phyloP scores from a whole-genome alignment of 2,797 vertebrate species.

The Varecia variegata region DNA sequence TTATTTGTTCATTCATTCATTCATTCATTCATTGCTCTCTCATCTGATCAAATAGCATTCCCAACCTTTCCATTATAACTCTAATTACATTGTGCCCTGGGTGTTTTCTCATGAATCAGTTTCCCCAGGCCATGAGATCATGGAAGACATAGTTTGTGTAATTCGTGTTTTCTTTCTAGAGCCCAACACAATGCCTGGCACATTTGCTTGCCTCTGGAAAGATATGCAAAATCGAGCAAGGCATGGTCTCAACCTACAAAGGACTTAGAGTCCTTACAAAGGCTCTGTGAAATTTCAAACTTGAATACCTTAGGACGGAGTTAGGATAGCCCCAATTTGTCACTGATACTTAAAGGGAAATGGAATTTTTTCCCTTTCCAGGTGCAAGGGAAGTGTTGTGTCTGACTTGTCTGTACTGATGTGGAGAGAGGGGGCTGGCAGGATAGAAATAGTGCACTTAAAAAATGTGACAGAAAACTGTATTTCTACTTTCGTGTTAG shows the following conservation, averaged over 20 bases:
- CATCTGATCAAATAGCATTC: background rate
- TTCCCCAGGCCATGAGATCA: background rate
- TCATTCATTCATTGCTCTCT: background rate
- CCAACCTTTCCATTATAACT: background rate
- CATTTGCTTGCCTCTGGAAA: background rate
- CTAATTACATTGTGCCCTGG: background rate
- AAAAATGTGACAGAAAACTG: background rate
- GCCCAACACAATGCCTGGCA: background rate
- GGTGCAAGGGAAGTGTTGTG: background rate
- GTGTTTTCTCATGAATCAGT: background rate
- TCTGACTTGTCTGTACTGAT: background rate
- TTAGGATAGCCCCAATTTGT: background rate
- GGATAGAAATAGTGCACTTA: background rate
- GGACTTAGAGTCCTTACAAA: background rate
- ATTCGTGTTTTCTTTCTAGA: background rate
- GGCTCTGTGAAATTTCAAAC: background rate
- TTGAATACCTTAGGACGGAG: background rate
- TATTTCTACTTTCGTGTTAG: slow-evolving; percentile 80
- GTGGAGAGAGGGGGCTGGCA: background rate
- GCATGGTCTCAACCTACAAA: background rate
- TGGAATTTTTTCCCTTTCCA: background rate
- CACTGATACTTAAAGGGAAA: background rate
- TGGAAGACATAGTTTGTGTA: background rate
- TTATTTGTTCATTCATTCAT: background rate
- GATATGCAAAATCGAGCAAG: background rate